Base-by-base conservation (phyloP, 2,888 invertebrate genomes). In the Poecilus cupreus region DNA sequence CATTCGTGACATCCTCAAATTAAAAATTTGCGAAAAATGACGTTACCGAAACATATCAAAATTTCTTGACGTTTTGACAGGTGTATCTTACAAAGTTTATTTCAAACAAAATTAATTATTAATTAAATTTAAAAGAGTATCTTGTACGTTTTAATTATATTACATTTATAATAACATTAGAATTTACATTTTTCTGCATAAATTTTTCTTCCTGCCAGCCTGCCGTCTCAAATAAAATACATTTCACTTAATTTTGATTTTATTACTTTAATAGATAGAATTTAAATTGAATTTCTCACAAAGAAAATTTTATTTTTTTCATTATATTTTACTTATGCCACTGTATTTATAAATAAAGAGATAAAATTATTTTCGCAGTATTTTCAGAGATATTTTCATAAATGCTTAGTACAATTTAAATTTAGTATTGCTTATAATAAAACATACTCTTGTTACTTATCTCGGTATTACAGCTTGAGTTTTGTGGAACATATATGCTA, bases 31-130 rank as follows among this genome's bases (percentile, higher is more conserved):
- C 6, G 11, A 22, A 54, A 51, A 51, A 51, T 13, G 51, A 18
- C 51, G 16, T 10, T 10, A 22, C 20, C 20, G 22, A 49, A 49
- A 54, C 8, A 32, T 32, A 32, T 32, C 32, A 32, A 32, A 32
- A 6, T 54, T 20, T 20, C 0, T 18, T 54, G 54, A 54, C 22
- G 20, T 54, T 54, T 54, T 54, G 54, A 54, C 54, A 54, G 54
- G 54, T 54, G 22, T 54, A 54, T 20, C 18, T 22, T 54, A 20
- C 54, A 20, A 22, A 54, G 10, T 54, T 54, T 18, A 54, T 54
- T 54, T 54, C 10, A 54, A 54, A 18, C 54, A 54, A 54, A 54
- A 8, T 51, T 51, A 16, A 51, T 51, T 51, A 51, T 18, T 51
- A 51, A 51, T 54, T 54, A 22, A 22, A 54, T 54, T 54, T 6